Evolutionary conservation across 92 coral and sea anemone species (phyloP).

Genomic region (Pocillopora meandrina): DNA sequence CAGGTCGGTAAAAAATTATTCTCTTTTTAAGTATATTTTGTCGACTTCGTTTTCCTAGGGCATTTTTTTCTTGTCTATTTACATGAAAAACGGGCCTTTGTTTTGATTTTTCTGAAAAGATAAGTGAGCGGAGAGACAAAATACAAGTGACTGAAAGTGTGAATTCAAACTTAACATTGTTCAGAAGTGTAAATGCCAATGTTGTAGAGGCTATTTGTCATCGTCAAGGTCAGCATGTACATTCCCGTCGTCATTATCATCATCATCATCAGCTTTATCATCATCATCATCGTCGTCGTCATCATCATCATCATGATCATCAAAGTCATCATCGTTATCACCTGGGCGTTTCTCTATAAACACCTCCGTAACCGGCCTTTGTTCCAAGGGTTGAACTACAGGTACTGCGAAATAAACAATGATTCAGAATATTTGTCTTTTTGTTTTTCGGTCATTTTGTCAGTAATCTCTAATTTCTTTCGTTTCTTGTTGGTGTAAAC

Average conservation of each 20-base stretch:
- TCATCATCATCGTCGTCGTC: not conserved
- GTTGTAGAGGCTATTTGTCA: not conserved
- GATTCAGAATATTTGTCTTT: not conserved
- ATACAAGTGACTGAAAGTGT: too few species aligned
- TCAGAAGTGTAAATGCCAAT: too few species aligned
- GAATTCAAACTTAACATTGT: too few species aligned
- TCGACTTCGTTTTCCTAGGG: too few species aligned
- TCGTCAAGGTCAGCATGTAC: constrained; percentile 30
- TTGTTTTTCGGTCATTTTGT: not conserved
- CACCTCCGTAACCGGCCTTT: not conserved
- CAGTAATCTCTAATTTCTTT: not conserved
- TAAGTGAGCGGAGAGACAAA: too few species aligned
- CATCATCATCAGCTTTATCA: not conserved
- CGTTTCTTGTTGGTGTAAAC: too few species aligned
- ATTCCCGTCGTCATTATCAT: not conserved
- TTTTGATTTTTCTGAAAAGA: too few species aligned
- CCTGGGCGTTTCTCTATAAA: not conserved
- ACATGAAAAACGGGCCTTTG: too few species aligned
- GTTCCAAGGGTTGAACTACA: not conserved
- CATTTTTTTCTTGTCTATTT: too few species aligned
- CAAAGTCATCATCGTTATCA: not conserved
- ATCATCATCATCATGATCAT: constrained; percentile 1
- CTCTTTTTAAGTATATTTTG: too few species aligned
- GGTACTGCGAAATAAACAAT: not conserved
- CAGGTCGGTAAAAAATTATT: too few species aligned